A percentile compares a stretch with the other conserved stretches of the same genome.
Conservation (phyloP, 2,113 vertebrate species). For the Rafetus swinhoei region DNA sequence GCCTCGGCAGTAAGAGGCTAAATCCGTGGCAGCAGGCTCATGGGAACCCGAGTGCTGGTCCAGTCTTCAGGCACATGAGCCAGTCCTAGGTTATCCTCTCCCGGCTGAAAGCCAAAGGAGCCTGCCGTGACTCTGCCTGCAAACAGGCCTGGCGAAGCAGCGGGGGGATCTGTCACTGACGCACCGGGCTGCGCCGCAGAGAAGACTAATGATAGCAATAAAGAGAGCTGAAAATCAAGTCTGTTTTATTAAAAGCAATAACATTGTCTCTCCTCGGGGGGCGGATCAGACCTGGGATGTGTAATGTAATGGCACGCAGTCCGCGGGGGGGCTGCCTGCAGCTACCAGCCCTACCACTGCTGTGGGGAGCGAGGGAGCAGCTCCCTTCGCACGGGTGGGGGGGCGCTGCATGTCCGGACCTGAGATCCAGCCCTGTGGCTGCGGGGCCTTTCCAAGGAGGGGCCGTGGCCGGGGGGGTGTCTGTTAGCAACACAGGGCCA, state of each 20-base stretch:
- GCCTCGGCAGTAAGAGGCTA: neutral
- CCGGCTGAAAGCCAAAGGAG: neutral
- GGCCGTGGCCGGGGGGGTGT: neutral
- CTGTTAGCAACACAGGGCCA: neutral
- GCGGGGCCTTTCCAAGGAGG: neutral
- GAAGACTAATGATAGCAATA: neutral
- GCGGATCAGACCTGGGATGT: neutral
- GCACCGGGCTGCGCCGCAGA: neutral
- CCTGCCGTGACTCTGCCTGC: neutral
- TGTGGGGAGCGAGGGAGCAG: neutral
- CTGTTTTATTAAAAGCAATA: neutral
- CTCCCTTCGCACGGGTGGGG: fast-evolving
- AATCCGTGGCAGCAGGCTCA: neutral
- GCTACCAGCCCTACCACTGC: too few species aligned
- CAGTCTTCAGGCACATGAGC: neutral
- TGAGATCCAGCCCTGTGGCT: neutral
- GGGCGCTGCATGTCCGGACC: neutral
- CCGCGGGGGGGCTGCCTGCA: neutral
- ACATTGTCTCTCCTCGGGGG: neutral
- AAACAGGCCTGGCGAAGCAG: fast-evolving
- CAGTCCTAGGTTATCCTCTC: neutral
- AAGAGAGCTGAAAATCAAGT: neutral
- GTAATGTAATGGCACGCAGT: neutral
- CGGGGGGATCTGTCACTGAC: neutral
- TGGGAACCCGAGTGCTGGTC: neutral